phyloP scores from a whole-genome alignment of 2,888 invertebrate genomes.

The Leptinotarsa rubiginosa region DNA sequence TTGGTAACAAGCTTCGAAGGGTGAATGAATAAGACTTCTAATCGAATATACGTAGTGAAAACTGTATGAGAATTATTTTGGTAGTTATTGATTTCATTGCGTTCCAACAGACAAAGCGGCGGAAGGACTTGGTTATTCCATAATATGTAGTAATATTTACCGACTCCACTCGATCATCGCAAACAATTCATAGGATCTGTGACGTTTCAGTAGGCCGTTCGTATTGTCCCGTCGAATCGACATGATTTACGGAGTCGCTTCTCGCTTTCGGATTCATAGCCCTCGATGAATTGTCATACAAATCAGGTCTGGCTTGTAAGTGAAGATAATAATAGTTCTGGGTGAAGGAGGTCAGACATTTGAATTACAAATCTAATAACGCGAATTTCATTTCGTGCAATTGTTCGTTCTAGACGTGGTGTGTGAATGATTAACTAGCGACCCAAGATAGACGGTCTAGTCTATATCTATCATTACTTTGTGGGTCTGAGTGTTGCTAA shows the following conservation, averaged over 20 bases:
- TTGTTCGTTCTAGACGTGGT: background rate
- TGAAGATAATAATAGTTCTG: slow-evolving; percentile 1
- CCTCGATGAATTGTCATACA: slow-evolving; percentile 4
- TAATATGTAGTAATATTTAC: background rate
- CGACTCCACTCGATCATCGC: background rate
- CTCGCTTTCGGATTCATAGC: slow-evolving; percentile 5
- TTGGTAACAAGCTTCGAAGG: too few species aligned
- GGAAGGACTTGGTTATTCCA: too few species aligned
- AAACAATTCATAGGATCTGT: background rate
- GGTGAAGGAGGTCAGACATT: slow-evolving; percentile 5
- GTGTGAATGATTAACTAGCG: background rate
- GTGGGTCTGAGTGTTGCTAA: background rate
- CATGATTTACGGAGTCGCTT: background rate
- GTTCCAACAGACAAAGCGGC: too few species aligned
- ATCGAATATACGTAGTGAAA: too few species aligned
- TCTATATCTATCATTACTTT: background rate
- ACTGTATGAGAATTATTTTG: too few species aligned
- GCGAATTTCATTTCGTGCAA: background rate
- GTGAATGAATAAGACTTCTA: too few species aligned
- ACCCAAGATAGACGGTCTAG: background rate
- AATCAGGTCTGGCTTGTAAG: slow-evolving; percentile 2
- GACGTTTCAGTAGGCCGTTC: background rate
- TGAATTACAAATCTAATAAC: slow-evolving; percentile 4
- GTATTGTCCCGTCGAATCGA: background rate
- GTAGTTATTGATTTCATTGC: too few species aligned